These are phyloP conservation scores for Prionchulus punctatus DNA, from an alignment of 2,888 invertebrate species.

Conservation along the genomic window DNA sequence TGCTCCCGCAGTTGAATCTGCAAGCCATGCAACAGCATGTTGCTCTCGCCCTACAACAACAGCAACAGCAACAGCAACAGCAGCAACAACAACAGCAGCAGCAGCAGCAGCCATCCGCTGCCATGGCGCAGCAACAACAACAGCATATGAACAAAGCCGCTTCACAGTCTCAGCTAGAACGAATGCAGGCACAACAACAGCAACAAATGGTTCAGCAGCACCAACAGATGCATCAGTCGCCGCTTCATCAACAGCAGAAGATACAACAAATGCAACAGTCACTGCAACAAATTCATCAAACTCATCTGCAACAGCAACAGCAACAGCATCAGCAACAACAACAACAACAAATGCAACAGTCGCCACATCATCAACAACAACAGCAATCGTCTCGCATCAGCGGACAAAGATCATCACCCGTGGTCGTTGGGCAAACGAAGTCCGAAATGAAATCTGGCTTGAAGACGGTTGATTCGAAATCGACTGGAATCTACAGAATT, in stretches of 20 bases:
- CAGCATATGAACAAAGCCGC: no score
- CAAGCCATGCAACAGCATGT: background rate
- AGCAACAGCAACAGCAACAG: conserved; percentile 1
- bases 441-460: no score
- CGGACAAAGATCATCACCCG: no score
- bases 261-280: background rate
- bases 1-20: no score
- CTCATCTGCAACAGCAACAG: no score
- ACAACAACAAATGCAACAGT: background rate
- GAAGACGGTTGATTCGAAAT: no score
- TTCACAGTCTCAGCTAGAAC: background rate
- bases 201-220: background rate
- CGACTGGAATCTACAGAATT: background rate
- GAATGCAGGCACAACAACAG: background rate
- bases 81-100: background rate
- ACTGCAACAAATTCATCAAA: background rate
- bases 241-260: background rate
- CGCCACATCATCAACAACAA: no score
- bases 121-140: background rate
- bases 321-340: background rate
- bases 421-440: no score
- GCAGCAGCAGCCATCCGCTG: conserved; percentile 4
- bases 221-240: background rate
- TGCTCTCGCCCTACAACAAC: background rate
- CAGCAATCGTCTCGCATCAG: background rate